Percentiles rank a stretch among this genome's conserved stretches.
phyloP scores from a whole-genome alignment of 2,888 invertebrate genomes.

The Oasisia sp. region DNA sequence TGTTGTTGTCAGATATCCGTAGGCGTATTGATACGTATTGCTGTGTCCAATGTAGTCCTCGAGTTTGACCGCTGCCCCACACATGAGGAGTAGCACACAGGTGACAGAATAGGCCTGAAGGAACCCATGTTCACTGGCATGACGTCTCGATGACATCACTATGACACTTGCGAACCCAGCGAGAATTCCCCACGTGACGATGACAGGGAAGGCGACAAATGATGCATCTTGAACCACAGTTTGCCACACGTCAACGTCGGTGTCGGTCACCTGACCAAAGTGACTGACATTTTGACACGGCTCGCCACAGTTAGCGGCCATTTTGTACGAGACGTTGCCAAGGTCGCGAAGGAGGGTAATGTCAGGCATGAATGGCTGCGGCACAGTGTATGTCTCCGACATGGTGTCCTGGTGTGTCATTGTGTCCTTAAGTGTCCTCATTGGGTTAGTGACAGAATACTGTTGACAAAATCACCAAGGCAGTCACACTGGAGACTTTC shows the following conservation, averaged over 20 bases:
- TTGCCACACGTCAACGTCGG: slow-evolving; percentile 28
- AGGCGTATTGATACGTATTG: slow-evolving; percentile 48
- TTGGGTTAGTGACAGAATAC: not conserved
- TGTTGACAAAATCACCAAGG: not conserved
- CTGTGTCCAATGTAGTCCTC: slow-evolving; percentile 56
- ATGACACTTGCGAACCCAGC: slow-evolving; percentile 56
- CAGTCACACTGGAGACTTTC: not conserved
- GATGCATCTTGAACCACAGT: slow-evolving; percentile 35
- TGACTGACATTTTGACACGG: not conserved
- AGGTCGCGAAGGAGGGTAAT: slow-evolving; percentile 31
- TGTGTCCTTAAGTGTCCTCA: not conserved
- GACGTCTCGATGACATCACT: slow-evolving; percentile 52
- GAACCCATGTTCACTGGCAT: slow-evolving; percentile 53
- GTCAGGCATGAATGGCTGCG: slow-evolving; percentile 35
- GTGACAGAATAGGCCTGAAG: slow-evolving; percentile 54
- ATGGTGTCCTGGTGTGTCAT: not conserved
- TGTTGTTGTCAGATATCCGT: slow-evolving; percentile 54
- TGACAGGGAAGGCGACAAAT: slow-evolving; percentile 48
- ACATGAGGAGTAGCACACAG: slow-evolving; percentile 48
- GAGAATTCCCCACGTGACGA: slow-evolving; percentile 52
- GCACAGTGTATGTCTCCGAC: slow-evolving; percentile 29
- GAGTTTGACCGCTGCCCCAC: slow-evolving; percentile 48
- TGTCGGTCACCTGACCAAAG: slow-evolving; percentile 18
- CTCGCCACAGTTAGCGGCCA: slow-evolving; percentile 17
- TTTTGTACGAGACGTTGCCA: slow-evolving; percentile 30